phyloP scores from a whole-genome alignment of 2,888 invertebrate genomes.

The Caenorhabditis zanzibari region DNA sequence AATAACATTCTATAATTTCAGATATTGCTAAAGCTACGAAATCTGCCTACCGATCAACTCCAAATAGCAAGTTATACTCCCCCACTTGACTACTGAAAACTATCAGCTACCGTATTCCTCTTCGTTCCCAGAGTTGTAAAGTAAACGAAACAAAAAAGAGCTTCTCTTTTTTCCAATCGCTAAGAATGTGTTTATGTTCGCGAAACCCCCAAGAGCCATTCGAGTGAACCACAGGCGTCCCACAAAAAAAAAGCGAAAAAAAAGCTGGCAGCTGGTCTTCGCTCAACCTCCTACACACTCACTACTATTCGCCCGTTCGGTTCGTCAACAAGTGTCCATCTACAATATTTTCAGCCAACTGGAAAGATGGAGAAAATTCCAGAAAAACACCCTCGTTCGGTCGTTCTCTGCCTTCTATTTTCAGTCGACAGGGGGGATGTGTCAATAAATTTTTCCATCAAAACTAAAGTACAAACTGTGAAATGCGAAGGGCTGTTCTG shows the following conservation, averaged over 20 bases:
- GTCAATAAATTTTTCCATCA: slow-evolving; percentile 22
- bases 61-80: neutral
- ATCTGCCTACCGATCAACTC: neutral
- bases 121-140: slow-evolving; percentile 20
- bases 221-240: slow-evolving; percentile 32
- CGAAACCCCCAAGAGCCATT: slow-evolving; percentile 37
- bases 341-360: slow-evolving; percentile 13
- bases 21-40: neutral
- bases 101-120: slow-evolving; percentile 22
- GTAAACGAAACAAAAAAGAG: slow-evolving; percentile 26
- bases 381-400: slow-evolving; percentile 23
- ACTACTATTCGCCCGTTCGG: slow-evolving; percentile 26
- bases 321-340: slow-evolving; percentile 41
- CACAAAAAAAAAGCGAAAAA: slow-evolving; percentile 10
- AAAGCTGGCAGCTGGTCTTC: slow-evolving; percentile 38
- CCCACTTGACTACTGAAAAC: neutral
- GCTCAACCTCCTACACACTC: slow-evolving; percentile 29
- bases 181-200: slow-evolving; percentile 42
- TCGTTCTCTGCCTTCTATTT: slow-evolving; percentile 18
- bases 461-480: slow-evolving; percentile 42
- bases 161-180: neutral
- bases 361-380: slow-evolving; percentile 8
- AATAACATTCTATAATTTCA: too few species aligned
- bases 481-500: neutral
- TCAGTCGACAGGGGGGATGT: neutral